Percentiles rank a stretch among this genome's conserved stretches.
Conservation (phyloP, 2,888 invertebrate genomes). For the Oscheius sp. region DNA sequence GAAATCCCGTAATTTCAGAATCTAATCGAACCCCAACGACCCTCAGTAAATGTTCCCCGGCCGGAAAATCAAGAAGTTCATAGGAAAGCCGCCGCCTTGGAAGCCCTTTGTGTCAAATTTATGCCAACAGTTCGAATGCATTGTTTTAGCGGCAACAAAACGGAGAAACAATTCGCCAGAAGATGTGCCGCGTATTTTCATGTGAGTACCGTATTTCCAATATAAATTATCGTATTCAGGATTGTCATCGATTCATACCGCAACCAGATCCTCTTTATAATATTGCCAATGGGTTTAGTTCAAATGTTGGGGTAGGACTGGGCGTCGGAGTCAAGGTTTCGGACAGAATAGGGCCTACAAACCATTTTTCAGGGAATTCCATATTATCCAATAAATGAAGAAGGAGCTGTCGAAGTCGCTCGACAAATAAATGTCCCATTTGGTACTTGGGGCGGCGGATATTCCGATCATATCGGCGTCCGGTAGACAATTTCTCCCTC, state of each 20-base stretch:
- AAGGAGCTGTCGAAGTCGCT: constrained; percentile 66
- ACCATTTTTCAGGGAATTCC: constrained; percentile 59
- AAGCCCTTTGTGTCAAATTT: constrained; percentile 42
- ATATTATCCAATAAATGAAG: constrained; percentile 67
- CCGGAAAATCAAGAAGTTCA: constrained; percentile 35
- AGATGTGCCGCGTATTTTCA: constrained; percentile 65
- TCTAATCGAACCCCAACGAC: constrained; percentile 27
- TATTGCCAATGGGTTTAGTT: constrained; percentile 60
- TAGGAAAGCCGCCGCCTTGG: constrained; percentile 30
- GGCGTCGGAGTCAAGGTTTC: constrained; percentile 32
- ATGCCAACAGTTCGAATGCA: constrained; percentile 56
- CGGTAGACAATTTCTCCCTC: constrained; percentile 35
- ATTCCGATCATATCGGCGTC: constrained; percentile 63
- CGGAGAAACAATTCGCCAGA: constrained; percentile 50
- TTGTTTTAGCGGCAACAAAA: constrained; percentile 47
- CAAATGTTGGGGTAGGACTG: constrained; percentile 45
- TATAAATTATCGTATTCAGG: constrained; percentile 32
- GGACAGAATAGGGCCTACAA: no score
- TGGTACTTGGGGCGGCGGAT: constrained; percentile 69
- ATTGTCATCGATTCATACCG: constrained; percentile 61
- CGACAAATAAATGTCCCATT: constrained; percentile 63
- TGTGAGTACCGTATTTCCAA: constrained; percentile 26
- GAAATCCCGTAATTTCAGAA: constrained; percentile 6
- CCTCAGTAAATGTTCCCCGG: constrained; percentile 27
- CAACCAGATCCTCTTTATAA: constrained; percentile 62